Evolutionary conservation across 2,888 invertebrate genomes (phyloP).

Genomic region (Lycaena phlaeas): DNA sequence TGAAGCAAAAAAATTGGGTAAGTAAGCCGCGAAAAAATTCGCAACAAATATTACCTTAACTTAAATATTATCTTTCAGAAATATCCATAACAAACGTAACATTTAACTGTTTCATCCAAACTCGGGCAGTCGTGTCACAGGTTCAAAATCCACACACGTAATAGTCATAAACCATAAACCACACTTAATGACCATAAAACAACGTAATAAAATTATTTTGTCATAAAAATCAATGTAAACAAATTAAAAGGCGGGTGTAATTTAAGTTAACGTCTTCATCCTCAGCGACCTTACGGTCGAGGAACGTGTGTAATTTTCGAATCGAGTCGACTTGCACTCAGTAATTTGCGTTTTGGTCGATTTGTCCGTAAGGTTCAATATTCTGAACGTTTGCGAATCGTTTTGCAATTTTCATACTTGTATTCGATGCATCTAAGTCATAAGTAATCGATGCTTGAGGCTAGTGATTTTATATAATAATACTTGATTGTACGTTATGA

Average conservation of each 20-base stretch:
- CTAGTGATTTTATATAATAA: conserved; percentile 65
- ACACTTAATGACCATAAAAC: conserved; percentile 15
- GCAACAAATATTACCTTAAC: too few relatives aligned
- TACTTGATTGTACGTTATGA: conserved; percentile 55
- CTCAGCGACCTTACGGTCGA: conserved; percentile 59
- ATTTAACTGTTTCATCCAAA: too few relatives aligned
- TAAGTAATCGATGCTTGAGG: conserved; percentile 58
- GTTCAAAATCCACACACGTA: too few relatives aligned
- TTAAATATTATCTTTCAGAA: too few relatives aligned
- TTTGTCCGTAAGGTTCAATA: conserved; percentile 40
- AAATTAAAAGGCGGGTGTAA: conserved; percentile 49
- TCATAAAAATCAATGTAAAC: conserved; percentile 64
- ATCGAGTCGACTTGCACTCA: conserved; percentile 39
- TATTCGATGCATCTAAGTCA: conserved; percentile 37
- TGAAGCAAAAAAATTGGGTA: too few relatives aligned
- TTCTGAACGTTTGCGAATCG: conserved; percentile 27
- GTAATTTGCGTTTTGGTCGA: conserved; percentile 59
- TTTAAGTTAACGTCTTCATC: conserved; percentile 67
- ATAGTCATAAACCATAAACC: too few relatives aligned
- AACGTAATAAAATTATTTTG: conserved; percentile 57
- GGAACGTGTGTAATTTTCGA: conserved; percentile 54
- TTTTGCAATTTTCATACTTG: conserved; percentile 55
- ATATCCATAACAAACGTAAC: too few relatives aligned
- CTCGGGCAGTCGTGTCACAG: too few relatives aligned
- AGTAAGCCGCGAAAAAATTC: too few relatives aligned